Evolutionary conservation across 1,140 invertebrate genomes (phyloP), one percentile per base, ranked within the genome.

Genomic region (Drosophila ananassae): DNA sequence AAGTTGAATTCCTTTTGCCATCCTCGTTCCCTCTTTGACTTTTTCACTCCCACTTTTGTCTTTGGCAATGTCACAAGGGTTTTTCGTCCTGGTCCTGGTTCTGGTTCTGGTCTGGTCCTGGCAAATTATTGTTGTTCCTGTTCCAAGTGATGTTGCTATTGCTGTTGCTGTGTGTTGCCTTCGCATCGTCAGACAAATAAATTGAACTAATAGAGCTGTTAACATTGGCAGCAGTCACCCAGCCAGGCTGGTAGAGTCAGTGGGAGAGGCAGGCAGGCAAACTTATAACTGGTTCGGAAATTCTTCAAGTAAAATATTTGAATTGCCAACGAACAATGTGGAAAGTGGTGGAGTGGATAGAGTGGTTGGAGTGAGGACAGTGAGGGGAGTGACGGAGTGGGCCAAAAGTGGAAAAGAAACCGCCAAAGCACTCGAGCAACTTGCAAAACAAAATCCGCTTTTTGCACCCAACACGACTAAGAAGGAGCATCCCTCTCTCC

Each of bases 201-300:
- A 87, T 89, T 87, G 79, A 87, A 83, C 83, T 87, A 87, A 87
- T 87, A 81, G 84, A 83, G 83, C 79, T 89, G 83, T 87, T 87
- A 87, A 89, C 84, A 87, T 83, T 76, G 72, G 61, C 73, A 73
- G 55, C 28, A 48, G 37, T 13, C 56, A 32, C 24, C 50, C 73
- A 67, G 34, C 72, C 52, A 73, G 34, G 10, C 25, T 5, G 32
- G 8, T 9, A 10, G 30, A 34, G 34, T 3, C 34, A 12, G n/a
- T n/a, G n/a, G n/a, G n/a, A n/a, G 34, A 48, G 37, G n/a, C 56
- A 22, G 25, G 54, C 73, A 67, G 73, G 73, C 60, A 73, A 81
- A 89, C 64, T 82, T 78, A 79, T 75, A 78, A 72, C 68, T 63
- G 57, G 22, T 66, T 73, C 61, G 61, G 53, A 73, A 73, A 73